Conservation (phyloP, 53 echinoderm and acorn worm species). For the Echinarachnius parma region DNA sequence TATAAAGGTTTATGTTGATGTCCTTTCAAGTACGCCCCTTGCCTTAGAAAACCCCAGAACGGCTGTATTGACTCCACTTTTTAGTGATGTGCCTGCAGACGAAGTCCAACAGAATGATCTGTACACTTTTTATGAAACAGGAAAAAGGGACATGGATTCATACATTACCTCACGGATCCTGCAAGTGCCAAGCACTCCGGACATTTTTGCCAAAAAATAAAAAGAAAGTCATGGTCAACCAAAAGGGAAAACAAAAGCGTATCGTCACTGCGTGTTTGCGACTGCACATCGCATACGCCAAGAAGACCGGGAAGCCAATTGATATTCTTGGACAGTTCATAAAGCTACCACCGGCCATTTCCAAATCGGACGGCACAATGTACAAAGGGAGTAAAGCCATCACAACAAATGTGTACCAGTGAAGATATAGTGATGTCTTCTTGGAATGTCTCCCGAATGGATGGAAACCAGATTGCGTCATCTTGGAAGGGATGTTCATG, state of each 20-base stretch:
- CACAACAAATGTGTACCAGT: constrained; percentile 1
- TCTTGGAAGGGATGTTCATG: constrained; percentile 51
- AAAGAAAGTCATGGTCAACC: constrained; percentile 2
- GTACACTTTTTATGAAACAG: constrained; percentile 2
- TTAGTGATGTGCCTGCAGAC: not conserved
- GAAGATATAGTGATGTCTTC: not conserved
- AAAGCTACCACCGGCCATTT: constrained; percentile 36
- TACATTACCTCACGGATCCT: not conserved
- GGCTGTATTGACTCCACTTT: not conserved
- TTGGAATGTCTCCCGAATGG: constrained; percentile 3
- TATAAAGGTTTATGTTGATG: not conserved
- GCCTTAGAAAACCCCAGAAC: not conserved
- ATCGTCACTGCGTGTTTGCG: constrained; percentile 23
- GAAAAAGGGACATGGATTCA: not conserved
- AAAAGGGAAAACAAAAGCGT: constrained; percentile 20
- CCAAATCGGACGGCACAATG: constrained; percentile 36
- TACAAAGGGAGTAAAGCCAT: constrained; percentile 24
- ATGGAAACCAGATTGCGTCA: constrained; percentile 40
- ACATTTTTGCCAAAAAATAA: constrained; percentile 23
- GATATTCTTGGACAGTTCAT: constrained; percentile 30
- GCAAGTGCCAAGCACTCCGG: not conserved
- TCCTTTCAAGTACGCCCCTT: not conserved
- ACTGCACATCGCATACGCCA: constrained; percentile 38
- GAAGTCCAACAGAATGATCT: not conserved
- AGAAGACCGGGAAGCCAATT: constrained; percentile 31